Percentiles rank a stretch among this genome's conserved stretches.
These are phyloP conservation scores for Aphelinus certus DNA, from an alignment of 1,140 invertebrate species.

Conservation along the genomic window DNA sequence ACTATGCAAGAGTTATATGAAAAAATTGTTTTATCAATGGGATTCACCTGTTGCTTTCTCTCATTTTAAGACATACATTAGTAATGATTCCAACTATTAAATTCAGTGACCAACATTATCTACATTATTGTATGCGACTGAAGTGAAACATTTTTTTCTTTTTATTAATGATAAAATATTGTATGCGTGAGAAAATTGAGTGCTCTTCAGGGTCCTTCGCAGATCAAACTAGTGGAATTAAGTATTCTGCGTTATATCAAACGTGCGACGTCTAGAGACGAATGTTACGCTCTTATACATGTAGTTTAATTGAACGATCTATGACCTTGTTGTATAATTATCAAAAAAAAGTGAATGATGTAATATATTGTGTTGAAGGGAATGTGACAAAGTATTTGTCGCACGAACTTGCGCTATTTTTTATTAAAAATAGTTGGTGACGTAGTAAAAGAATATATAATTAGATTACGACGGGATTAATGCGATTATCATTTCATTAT, in stretches of 20 bases:
- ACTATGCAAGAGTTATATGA: no score
- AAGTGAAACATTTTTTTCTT: slow-evolving; percentile 7
- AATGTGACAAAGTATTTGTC: slow-evolving; percentile 19
- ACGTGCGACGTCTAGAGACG: slow-evolving; percentile 21
- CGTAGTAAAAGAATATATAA: slow-evolving; percentile 14
- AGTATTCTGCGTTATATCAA: slow-evolving; percentile 31
- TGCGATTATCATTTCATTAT: slow-evolving; percentile 24
- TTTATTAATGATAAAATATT: slow-evolving; percentile 29
- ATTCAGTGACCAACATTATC: neutral
- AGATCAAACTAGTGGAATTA: slow-evolving; percentile 28
- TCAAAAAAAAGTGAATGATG: slow-evolving; percentile 34
- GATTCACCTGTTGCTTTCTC: no score
- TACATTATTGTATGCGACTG: no score
- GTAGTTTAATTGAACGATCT: slow-evolving; percentile 36
- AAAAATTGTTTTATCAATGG: no score
- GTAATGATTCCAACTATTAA: neutral
- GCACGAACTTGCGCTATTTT: slow-evolving; percentile 13
- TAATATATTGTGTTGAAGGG: slow-evolving; percentile 40
- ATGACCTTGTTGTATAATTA: slow-evolving; percentile 31
- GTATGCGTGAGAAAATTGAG: slow-evolving; percentile 25
- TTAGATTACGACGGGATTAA: slow-evolving; percentile 23
- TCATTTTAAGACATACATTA: no score
- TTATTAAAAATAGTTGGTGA: slow-evolving; percentile 20
- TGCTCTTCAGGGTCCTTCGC: neutral
- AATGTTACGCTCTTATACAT: slow-evolving; percentile 33